Conservation (phyloP, 2,797 vertebrate species). For the Argentina silus region DNA sequence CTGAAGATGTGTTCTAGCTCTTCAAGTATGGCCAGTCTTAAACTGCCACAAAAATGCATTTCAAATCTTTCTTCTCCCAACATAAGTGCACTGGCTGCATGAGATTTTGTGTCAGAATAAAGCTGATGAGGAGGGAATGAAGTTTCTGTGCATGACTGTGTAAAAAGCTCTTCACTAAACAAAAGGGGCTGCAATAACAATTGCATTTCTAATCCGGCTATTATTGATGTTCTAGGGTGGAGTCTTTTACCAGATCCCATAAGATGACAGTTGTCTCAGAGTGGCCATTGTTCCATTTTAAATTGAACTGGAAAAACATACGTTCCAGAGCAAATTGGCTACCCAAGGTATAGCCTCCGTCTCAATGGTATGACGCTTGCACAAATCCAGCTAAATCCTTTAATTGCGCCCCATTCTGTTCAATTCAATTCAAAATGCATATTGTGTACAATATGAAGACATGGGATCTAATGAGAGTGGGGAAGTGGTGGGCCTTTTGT, state of each 20-base stretch:
- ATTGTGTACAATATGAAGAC: constrained; percentile 65
- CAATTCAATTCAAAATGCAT: constrained; percentile 67
- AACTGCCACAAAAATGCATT: too few relatives aligned
- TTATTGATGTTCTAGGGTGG: constrained; percentile 50
- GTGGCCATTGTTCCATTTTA: constrained; percentile 61
- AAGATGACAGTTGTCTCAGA: constrained; percentile 57
- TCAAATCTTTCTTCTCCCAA: background rate
- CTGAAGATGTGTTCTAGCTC: background rate
- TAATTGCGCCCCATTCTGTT: constrained; percentile 70
- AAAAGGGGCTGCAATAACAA: constrained; percentile 46
- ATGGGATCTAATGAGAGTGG: constrained; percentile 58
- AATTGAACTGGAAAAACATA: constrained; percentile 60
- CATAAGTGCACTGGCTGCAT: constrained; percentile 5
- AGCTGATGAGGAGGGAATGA: constrained; percentile 21
- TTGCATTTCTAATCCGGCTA: constrained; percentile 48
- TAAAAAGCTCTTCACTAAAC: constrained; percentile 41
- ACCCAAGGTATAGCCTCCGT: constrained; percentile 48
- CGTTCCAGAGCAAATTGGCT: constrained; percentile 52
- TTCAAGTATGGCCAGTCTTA: background rate
- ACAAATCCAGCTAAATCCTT: constrained; percentile 69
- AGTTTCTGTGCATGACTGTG: constrained; percentile 25
- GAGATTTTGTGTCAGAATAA: constrained; percentile 22
- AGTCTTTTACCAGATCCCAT: constrained; percentile 46
- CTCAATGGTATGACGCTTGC: constrained; percentile 52
- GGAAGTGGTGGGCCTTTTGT: constrained; percentile 42